Evolutionary conservation across 1,140 invertebrate genomes (phyloP), one percentile per base, ranked within the genome.

Genomic region (Drosophila oshimai): DNA sequence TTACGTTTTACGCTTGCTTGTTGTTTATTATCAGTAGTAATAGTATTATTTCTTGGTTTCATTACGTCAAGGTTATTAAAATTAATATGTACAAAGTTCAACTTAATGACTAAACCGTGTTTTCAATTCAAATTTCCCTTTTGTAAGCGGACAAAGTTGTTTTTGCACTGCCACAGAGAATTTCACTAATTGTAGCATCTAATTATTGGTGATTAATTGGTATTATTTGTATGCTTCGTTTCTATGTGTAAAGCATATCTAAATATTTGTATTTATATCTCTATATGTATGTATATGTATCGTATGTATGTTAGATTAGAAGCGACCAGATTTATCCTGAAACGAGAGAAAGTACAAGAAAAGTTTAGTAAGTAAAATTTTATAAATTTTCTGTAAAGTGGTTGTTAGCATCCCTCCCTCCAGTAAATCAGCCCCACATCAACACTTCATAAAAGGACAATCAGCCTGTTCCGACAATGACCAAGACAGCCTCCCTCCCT

Each of bases 311-410:
- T 80, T 80, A 86, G 69, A 84, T 84, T 64, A 86, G 71, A 84
- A 84, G 80, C 79, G 79, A 84, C 79, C 79, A 84, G 79, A 84
- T 84, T 80, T 75, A 86, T 84, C 79, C 79, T 84, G 65, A 39
- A 84, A 86, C 6, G 33, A 60, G 6, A 36, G 1, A 50, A 10
- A 7, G 15, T 17, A 42, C 0, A 36, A 0, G 7, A 24, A 46
- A 26, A 39, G n/a, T 33, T 42, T 60, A 36, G 28, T 36, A 39
- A 44, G 6, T 22, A 31, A 22, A 17, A 24, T 50, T 37, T 22
- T 24, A 6, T 60, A 20, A 17, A 36, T 17, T n/a, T 12, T 31
- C 9, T 42, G 5, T 29, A 31, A 12, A 28, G 4, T 12, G 10
- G 3, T 1, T 31, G 18, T 22, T 7, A 7, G 15, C 12, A 20